Evolutionary conservation across 2,113 vertebrate genomes (phyloP).

Genomic region (Leucoraja erinaceus): DNA sequence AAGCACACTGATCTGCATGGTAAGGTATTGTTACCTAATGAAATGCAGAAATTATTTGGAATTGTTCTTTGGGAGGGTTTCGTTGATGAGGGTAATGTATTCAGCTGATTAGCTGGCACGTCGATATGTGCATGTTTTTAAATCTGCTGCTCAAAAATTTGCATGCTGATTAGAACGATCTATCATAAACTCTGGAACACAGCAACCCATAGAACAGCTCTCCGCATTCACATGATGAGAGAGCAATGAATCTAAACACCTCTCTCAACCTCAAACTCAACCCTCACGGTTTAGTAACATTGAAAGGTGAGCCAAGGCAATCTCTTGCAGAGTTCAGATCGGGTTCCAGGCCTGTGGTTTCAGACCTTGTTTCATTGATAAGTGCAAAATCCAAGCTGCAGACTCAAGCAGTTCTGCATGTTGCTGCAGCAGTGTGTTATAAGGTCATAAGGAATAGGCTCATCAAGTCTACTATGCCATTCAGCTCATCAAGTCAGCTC

Average conservation of each 20-base stretch:
- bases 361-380: not conserved
- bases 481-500: too few species aligned
- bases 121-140: not conserved
- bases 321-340: not conserved
- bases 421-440: too few species aligned
- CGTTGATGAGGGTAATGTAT: not conserved
- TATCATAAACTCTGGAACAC: not conserved
- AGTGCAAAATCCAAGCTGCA: not conserved
- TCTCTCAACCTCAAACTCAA: not conserved
- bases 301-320: not conserved
- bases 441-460: too few species aligned
- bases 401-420: not conserved
- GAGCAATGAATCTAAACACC: not conserved
- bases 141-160: not conserved
- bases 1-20: not conserved
- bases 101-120: not conserved
- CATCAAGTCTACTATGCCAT: too few species aligned
- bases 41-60: not conserved
- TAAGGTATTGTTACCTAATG: not conserved
- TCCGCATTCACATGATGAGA: not conserved
- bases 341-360: not conserved
- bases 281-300: not conserved
- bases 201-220: conserved; percentile 11
- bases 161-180: conserved; percentile 10
- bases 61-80: not conserved